Evolutionary conservation across 2,888 invertebrate genomes (phyloP), one percentile per base, ranked within the genome.

Genomic region (Hirtodrosophila alboralis): DNA sequence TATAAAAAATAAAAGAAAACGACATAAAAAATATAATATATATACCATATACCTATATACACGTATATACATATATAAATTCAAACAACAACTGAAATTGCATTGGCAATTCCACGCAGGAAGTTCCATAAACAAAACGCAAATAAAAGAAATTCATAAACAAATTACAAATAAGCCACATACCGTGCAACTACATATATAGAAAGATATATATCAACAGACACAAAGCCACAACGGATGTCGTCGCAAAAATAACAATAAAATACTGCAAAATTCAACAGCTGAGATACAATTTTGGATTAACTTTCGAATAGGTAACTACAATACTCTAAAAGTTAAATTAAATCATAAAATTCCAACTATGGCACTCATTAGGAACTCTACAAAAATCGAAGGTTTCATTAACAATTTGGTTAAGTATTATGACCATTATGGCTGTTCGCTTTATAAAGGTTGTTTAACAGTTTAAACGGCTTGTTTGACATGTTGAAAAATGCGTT

Each of bases 31-130:
- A 26, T 27, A 53, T 34, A 6, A 41, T 38, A 36, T 40, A 52
- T 34, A 41, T n/a, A n/a, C n/a, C 10, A 8, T 16, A 54, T 10
- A 37, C 18, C 4, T n/a, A 21, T 21, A 36, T 33, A 31, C 3
- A 23, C 14, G 13, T 33, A 33, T 12, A 31, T 33, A 40, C 13
- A 53, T 38, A 44, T 18, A 41, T 33, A 21, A 48, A n/a, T 43
- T 36, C 38, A 23, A 30, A 56, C 31, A 54, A 16, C 43, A 28
- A 43, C 31, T 36, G 43, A 49, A 60, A 61, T 60, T 60, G 61
- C 59, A 51, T 69, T 47, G 49, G 34, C 53, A 60, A 63, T 61
- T 54, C 57, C 58, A 53, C 59, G 60, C 71, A 85, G 76, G 79
- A 79, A 79, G 63, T 47, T 60, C 31, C 54, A 58, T 41, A 60